Evolutionary conservation across 2,797 vertebrate genomes (phyloP), one percentile per base, ranked within the genome.

Genomic region (Pagetopsis macropterus): DNA sequence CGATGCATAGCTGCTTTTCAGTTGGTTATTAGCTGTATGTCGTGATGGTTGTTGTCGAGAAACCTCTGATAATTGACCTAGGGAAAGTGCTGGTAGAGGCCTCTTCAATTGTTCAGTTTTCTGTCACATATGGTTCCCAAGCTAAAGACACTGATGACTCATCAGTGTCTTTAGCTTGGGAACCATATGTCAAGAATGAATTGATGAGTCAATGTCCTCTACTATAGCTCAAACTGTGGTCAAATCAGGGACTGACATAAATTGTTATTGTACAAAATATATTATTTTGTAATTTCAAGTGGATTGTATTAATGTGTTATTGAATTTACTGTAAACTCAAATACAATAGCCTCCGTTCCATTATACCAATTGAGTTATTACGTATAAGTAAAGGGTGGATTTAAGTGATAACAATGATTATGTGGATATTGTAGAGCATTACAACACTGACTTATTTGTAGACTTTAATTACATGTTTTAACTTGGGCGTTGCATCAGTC

Each of bases 1-100:
- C 33, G 4, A 56, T 31, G 64, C 61, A 62, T 61, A 16, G 33
- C 3, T 40, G 58, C 19, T 11, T 3, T 23, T 68, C 65, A 69
- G 51, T 67, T 70, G 54, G 21, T 68, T 79, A 19, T 66, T 67
- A 66, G 59, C 56, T 65, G 67, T 27, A 59, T 72, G 70, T 66
- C 55, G 63, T 50, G 68, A 50, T 31, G 31, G 21, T 65, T 56
- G 41, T 52, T 75, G 70, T 87, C 84, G 70, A 87, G 85, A 88
- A 91, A 72, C 57, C 75, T 76, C 78, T 17, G 33, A 50, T 63
- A 64, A 76, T 71, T 76, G 56, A 75, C 12, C 13, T 4, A 7
- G 84, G 60, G 89, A 92, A 91, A 72, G 43, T 83, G 55, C 88
- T 89, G 65, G 84, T 14, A 14, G 49, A 84, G 83, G 88, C 78